Base-by-base conservation (phyloP, 2,797 vertebrate genomes). In the Chelmon rostratus region DNA sequence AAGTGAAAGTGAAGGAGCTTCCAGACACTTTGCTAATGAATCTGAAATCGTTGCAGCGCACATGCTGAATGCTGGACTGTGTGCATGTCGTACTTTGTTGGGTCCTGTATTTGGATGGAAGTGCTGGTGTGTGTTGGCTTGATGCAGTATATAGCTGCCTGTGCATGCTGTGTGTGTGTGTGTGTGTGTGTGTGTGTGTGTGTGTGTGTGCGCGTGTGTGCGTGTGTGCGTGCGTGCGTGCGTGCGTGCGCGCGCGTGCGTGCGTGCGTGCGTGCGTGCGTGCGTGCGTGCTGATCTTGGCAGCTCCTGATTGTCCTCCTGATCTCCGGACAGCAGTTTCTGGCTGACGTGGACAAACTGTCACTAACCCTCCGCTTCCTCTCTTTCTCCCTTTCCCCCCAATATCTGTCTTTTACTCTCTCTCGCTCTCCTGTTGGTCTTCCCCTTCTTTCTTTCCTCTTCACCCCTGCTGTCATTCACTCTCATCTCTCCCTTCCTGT, bases 311-410 rank as follows among this genome's bases (percentile, higher is more conserved):
- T 89, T 73, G 88, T 90, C 87, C 75, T 91, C 85, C 76, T 82
- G 91, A 89, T 91, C 90, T 93, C 70, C 71, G 84, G 67, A 56
- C 87, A 81, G 78, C 78, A 57, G 4, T 92, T 92, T 94, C 83
- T 90, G 76, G 90, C 90, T 93, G 89, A 94, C 87, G 47, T 85
- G 70, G 78, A 88, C 90, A 89, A 93, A 91, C 89, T 92, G 89
- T 94, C 92, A 94, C 93, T 94, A 94, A 94, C 92, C 87, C 83
- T 86, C 70, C 67, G 11, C 93, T 92, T 13, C 13, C 40, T 42
- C 40, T 42, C 40, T 42, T 13, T 42, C 40, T 88, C 84, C 72
- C 64, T 76, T 12, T 57, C 18, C 73, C 77, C 73, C 76, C 58
- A 44, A 70, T 77, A 50, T 77, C 63, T 64, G 12, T 77, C 28